phyloP scores from a whole-genome alignment of 92 coral and sea anemone species.

The Zoanthus gigantus region DNA sequence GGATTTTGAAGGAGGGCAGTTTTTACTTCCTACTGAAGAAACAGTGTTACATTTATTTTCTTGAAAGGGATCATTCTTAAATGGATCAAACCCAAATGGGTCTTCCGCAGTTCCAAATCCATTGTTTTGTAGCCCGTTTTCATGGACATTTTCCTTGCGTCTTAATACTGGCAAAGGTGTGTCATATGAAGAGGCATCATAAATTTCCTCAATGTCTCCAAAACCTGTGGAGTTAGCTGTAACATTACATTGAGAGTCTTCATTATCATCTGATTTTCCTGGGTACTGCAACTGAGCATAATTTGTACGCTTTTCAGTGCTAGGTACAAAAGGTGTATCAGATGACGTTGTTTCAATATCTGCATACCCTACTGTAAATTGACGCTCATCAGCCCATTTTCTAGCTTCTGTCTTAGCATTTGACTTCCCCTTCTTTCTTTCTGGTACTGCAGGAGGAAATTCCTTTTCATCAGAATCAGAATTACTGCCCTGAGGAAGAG shows the following conservation, averaged over 20 bases:
- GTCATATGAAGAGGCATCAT: constrained; percentile 71
- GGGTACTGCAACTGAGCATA: constrained; percentile 92
- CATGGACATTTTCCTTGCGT: constrained; percentile 41
- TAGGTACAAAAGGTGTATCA: constrained; percentile 16
- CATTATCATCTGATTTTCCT: constrained; percentile 53
- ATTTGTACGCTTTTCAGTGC: constrained; percentile 58
- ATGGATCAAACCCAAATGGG: constrained; percentile 94
- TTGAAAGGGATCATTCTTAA: constrained; percentile 54
- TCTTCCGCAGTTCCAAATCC: constrained; percentile 61
- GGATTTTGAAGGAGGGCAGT: constrained; percentile 26
- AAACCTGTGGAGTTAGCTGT: constrained; percentile 24
- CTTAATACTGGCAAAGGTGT: constrained; percentile 79
- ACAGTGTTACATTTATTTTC: constrained; percentile 22
- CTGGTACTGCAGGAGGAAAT: constrained; percentile 95
- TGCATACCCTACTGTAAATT: constrained; percentile 59
- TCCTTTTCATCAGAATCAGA: constrained; percentile 75
- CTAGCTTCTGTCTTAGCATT: constrained; percentile 45
- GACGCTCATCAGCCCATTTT: constrained; percentile 51
- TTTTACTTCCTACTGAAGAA: neutral
- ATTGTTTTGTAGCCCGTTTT: constrained; percentile 71
- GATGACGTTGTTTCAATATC: constrained; percentile 62
- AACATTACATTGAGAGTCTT: constrained; percentile 11
- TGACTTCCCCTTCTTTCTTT: constrained; percentile 71
- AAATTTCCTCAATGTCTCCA: constrained; percentile 56
- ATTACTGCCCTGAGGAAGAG: constrained; percentile 74